Percentiles rank a stretch among this genome's conserved stretches.
phyloP scores from a whole-genome alignment of 2,888 invertebrate species.

The Ectemnius lituratus region DNA sequence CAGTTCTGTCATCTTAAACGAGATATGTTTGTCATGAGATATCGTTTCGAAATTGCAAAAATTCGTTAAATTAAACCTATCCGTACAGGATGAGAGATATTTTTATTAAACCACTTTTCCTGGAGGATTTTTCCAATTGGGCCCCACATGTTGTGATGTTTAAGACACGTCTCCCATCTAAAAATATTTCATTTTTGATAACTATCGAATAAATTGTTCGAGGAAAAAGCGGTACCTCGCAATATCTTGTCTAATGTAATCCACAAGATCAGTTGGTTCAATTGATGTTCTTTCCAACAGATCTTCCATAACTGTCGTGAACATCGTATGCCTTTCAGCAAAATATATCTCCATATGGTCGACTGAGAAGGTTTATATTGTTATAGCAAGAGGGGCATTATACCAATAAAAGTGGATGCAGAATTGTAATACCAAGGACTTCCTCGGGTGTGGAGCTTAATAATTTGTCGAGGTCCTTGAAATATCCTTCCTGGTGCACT shows the following conservation, averaged over 20 bases:
- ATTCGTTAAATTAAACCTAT: too few relatives aligned
- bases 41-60: too few relatives aligned
- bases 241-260: neutral
- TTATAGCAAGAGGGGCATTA: neutral
- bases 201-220: too few relatives aligned
- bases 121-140: too few relatives aligned
- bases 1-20: too few relatives aligned
- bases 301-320: neutral
- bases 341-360: constrained; percentile 7
- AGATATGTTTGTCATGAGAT: too few relatives aligned
- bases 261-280: neutral
- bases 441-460: neutral
- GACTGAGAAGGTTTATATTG: neutral
- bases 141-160: too few relatives aligned
- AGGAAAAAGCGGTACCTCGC: neutral
- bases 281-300: neutral
- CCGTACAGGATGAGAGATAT: too few relatives aligned
- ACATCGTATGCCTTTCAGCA: neutral
- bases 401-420: neutral
- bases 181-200: too few relatives aligned
- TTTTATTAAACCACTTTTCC: too few relatives aligned
- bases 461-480: neutral
- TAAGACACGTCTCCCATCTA: too few relatives aligned
- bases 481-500: neutral
- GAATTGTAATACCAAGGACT: neutral